phyloP scores from a whole-genome alignment of 2,888 invertebrate genomes.

The Plebejus melissa region DNA sequence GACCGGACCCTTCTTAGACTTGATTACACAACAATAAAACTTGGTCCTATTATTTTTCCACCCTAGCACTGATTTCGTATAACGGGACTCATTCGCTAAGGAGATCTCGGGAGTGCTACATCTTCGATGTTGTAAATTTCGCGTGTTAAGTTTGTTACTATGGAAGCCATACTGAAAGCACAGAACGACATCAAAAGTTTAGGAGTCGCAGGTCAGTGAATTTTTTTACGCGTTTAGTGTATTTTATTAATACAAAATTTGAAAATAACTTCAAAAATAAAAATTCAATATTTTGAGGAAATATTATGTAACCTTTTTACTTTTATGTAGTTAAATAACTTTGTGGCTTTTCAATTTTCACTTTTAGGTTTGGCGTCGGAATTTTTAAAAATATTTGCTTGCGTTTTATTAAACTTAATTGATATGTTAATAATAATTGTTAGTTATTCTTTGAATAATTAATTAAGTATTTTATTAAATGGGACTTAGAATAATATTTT shows the following conservation, averaged over 20 bases:
- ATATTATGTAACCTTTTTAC: no score
- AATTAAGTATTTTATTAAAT: no score
- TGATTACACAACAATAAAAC: constrained; percentile 47
- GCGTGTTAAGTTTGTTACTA: constrained; percentile 30
- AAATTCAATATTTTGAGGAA: background rate
- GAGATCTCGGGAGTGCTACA: constrained; percentile 44
- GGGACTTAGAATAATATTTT: no score
- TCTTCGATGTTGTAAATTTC: constrained; percentile 28
- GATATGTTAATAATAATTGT: no score
- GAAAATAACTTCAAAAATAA: background rate
- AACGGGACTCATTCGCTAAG: constrained; percentile 53
- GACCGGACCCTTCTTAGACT: constrained; percentile 50
- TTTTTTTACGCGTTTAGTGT: background rate
- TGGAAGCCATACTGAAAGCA: constrained; percentile 45
- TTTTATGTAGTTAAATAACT: background rate
- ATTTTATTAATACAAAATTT: background rate
- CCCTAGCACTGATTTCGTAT: constrained; percentile 52
- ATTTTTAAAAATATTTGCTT: background rate
- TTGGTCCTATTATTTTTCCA: constrained; percentile 49
- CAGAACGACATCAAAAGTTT: constrained; percentile 40
- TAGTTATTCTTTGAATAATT: no score
- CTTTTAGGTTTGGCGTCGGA: background rate
- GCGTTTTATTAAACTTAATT: background rate
- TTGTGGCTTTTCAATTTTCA: background rate
- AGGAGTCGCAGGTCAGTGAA: constrained; percentile 43